Evolutionary conservation across 92 coral and sea anemone genomes (phyloP).

Genomic region (Epizoanthus illoricatus): DNA sequence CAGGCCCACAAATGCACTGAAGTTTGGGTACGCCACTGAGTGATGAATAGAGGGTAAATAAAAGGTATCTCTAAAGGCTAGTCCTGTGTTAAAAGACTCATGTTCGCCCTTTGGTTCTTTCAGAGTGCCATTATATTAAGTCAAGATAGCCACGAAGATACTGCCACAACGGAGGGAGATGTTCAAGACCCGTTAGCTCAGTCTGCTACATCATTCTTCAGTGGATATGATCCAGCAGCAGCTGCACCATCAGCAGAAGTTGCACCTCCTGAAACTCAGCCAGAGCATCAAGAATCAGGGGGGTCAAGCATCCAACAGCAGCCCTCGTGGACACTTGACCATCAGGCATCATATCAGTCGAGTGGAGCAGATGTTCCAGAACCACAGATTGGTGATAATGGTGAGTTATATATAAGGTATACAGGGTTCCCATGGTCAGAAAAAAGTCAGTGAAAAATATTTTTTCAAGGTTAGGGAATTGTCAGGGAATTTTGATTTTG

Average conservation of each 20-base stretch:
- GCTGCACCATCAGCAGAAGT: constrained; percentile 2
- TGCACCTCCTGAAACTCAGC: constrained; percentile 12
- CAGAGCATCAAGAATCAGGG: constrained; percentile 19
- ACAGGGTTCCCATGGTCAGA: too few relatives aligned
- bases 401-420: too few relatives aligned
- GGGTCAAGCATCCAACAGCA: constrained; percentile 30
- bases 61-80: too few relatives aligned
- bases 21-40: too few relatives aligned
- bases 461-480: too few relatives aligned
- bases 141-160: constrained; percentile 23
- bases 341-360: constrained; percentile 14
- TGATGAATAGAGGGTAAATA: not conserved
- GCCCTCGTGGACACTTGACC: constrained; percentile 22
- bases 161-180: constrained; percentile 27
- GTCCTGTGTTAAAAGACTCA: too few relatives aligned
- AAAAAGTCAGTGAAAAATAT: too few relatives aligned
- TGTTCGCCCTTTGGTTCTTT: not conserved
- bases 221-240: constrained; percentile 28
- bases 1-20: too few relatives aligned
- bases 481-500: too few relatives aligned
- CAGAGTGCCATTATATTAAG: constrained; percentile 30
- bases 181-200: constrained; percentile 24
- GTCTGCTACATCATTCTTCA: constrained; percentile 29
- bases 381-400: not conserved
- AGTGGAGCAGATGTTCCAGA: constrained; percentile 10